Percentiles rank a stretch among this genome's conserved stretches.
phyloP scores from a whole-genome alignment of 2,888 invertebrate genomes.

The Eupithecia pulchellata region DNA sequence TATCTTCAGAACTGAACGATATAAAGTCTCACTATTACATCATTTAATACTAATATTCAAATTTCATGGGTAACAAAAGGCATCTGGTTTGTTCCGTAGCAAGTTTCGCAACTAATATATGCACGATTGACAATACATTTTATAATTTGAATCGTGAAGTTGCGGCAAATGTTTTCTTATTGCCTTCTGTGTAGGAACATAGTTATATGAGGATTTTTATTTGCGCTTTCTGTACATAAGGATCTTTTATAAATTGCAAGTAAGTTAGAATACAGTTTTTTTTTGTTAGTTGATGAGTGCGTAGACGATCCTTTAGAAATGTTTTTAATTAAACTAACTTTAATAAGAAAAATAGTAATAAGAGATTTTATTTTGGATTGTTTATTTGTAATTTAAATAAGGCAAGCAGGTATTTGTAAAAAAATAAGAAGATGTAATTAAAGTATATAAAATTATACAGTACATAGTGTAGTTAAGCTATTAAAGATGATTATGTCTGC shows the following conservation, averaged over 20 bases:
- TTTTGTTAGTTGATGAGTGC: background rate
- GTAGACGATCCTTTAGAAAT: constrained; percentile 7
- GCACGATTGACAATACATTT: constrained; percentile 33
- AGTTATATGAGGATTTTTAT: constrained; percentile 18
- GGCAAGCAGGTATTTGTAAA: background rate
- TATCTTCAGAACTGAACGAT: background rate
- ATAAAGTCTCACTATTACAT: no score
- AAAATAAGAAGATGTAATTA: background rate
- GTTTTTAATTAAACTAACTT: background rate
- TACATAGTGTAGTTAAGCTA: constrained; percentile 14
- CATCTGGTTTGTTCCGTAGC: constrained; percentile 25
- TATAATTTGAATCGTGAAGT: constrained; percentile 15
- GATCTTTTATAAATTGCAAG: background rate
- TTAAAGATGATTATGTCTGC: constrained; percentile 74
- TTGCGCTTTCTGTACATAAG: constrained; percentile 39
- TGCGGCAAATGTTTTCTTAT: constrained; percentile 34
- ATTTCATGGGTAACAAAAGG: background rate
- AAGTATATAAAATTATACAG: background rate
- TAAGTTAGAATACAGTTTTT: background rate
- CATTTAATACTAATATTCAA: background rate
- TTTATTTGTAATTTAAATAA: background rate
- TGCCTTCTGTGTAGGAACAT: constrained; percentile 32
- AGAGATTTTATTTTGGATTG: background rate
- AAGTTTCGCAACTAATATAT: constrained; percentile 22
- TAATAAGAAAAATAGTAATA: background rate